Evolutionary conservation across 2,888 invertebrate genomes (phyloP).

Genomic region (Noctua janthina): DNA sequence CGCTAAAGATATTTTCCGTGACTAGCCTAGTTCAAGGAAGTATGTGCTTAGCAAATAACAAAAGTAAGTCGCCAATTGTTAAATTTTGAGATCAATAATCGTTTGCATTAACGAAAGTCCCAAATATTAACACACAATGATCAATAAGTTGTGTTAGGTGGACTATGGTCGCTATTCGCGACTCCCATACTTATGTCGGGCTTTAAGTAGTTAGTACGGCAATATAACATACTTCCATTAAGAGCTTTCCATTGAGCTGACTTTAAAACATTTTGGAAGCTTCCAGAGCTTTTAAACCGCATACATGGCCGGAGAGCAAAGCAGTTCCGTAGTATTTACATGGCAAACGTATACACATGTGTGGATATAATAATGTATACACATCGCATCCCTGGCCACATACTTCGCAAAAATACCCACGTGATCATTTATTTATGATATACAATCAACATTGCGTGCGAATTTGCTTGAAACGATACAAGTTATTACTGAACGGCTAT

Average conservation of each 20-base stretch:
- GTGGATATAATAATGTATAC: background rate
- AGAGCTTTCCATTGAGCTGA: background rate
- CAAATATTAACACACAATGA: background rate
- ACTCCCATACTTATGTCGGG: too few relatives aligned
- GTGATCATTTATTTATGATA: conserved; percentile 43
- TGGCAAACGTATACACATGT: background rate
- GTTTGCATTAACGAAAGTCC: too few relatives aligned
- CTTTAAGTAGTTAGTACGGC: too few relatives aligned
- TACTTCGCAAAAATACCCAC: conserved; percentile 44
- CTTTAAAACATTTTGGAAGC: background rate
- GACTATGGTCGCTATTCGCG: background rate
- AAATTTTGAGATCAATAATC: too few relatives aligned
- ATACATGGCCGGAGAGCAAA: background rate
- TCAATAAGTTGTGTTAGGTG: background rate
- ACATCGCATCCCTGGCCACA: background rate
- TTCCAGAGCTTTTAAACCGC: background rate
- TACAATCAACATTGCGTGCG: conserved; percentile 52
- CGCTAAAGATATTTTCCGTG: background rate
- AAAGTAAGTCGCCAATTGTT: too few relatives aligned
- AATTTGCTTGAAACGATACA: conserved; percentile 32
- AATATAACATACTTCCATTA: too few relatives aligned
- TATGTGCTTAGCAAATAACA: background rate
- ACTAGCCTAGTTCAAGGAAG: too few relatives aligned
- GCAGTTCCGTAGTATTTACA: too few relatives aligned
- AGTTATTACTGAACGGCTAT: conserved; percentile 33